Percentiles rank a stretch among this genome's conserved stretches.
Conservation (phyloP, 1,140 invertebrate species). For the Marisa cornuarietis region DNA sequence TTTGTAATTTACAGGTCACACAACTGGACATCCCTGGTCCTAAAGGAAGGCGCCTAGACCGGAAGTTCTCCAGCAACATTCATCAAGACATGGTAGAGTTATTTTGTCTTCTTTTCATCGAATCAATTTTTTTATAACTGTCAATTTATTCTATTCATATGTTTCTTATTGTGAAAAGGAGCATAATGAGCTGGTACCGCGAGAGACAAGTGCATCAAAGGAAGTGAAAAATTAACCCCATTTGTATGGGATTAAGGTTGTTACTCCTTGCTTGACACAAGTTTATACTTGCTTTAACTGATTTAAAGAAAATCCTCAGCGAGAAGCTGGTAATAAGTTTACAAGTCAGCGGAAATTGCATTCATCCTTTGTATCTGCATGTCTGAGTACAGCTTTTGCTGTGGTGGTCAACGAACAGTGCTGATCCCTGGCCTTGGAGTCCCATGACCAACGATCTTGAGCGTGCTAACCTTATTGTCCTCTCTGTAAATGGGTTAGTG, state of each 20-base stretch:
- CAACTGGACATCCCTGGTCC: constrained; percentile 66
- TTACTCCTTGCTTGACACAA: neutral
- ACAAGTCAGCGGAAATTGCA: neutral
- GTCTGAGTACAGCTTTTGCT: constrained; percentile 70
- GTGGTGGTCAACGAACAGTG: constrained; percentile 81
- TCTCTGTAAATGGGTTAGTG: constrained; percentile 69
- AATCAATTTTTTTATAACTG: neutral
- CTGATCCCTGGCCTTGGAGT: constrained; percentile 86
- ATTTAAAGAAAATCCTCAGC: too few species aligned
- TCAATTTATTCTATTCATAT: constrained; percentile 5
- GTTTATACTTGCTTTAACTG: too few species aligned
- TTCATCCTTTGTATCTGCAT: neutral
- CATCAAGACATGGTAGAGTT: constrained; percentile 71
- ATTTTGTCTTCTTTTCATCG: neutral
- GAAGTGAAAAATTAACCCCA: too few species aligned
- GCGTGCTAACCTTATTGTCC: constrained; percentile 81
- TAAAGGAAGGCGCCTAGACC: constrained; percentile 73
- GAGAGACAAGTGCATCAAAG: too few species aligned
- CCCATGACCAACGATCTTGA: constrained; percentile 81
- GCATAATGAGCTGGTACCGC: neutral
- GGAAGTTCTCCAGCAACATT: constrained; percentile 73
- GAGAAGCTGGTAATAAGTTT: too few species aligned
- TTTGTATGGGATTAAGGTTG: too few species aligned
- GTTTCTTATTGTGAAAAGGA: constrained; percentile 1
- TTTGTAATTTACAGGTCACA: constrained; percentile 38